These are phyloP conservation scores for Podiceps cristatus DNA, from an alignment of 2,113 vertebrate species.

Conservation along the genomic window DNA sequence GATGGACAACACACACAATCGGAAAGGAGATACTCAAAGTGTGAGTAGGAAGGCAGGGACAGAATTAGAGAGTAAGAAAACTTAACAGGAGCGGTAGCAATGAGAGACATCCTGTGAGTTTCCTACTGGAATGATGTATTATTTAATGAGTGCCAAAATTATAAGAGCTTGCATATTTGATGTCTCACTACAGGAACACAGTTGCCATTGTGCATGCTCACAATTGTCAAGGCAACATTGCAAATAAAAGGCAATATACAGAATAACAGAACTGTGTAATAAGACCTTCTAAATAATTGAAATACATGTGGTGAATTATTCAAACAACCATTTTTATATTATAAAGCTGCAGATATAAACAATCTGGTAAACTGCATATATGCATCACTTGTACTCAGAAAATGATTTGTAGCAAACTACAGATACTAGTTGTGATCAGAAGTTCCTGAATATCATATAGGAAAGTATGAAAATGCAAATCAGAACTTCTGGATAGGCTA, in stretches of 20 bases:
- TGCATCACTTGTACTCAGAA: background rate
- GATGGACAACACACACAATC: background rate
- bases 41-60: background rate
- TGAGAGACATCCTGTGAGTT: background rate
- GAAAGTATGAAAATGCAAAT: background rate
- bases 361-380: background rate
- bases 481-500: background rate
- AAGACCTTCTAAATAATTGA: background rate
- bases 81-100: background rate
- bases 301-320: background rate
- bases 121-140: background rate
- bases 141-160: constrained; percentile 30
- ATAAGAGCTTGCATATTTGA: background rate
- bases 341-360: background rate
- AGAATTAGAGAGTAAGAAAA: background rate
- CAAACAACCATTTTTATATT: background rate
- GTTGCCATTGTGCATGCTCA: background rate
- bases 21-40: background rate
- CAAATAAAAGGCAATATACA: background rate
- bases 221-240: background rate
- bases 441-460: background rate
- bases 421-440: background rate
- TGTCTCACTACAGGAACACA: background rate
- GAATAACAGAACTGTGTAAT: background rate
- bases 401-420: background rate